Percentiles rank a stretch among this genome's conserved stretches.
Evolutionary conservation across 2,888 invertebrate genomes (phyloP).

Genomic region (Thymelicus lineola): DNA sequence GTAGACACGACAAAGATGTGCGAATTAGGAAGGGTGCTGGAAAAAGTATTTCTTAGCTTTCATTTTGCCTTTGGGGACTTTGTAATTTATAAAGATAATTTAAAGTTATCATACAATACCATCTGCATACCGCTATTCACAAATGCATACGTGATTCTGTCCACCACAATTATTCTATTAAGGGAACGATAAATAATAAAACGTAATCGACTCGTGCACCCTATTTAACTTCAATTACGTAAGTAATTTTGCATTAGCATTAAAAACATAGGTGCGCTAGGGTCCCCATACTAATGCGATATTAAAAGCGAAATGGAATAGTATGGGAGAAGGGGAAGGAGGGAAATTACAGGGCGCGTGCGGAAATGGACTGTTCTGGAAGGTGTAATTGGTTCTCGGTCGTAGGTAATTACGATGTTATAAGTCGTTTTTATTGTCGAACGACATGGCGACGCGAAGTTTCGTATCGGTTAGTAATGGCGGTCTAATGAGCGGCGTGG

Average conservation of each 20-base stretch:
- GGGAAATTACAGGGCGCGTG: slow-evolving; percentile 18
- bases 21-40: no score
- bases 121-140: not conserved
- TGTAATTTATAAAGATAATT: no score
- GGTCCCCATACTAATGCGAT: slow-evolving; percentile 12
- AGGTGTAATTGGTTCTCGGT: slow-evolving; percentile 30
- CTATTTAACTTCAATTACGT: slow-evolving; percentile 2
- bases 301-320: slow-evolving; percentile 24
- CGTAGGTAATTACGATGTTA: slow-evolving; percentile 27
- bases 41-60: no score
- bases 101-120: not conserved
- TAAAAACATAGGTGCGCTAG: slow-evolving; percentile 17
- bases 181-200: slow-evolving; percentile 3
- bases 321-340: not conserved
- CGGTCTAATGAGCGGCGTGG: not conserved
- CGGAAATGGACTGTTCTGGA: slow-evolving; percentile 19
- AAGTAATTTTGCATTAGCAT: slow-evolving; percentile 23
- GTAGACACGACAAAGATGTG: no score
- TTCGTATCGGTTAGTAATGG: slow-evolving; percentile 18
- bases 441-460: not conserved
- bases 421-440: slow-evolving; percentile 29
- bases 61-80: no score
- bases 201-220: not conserved
- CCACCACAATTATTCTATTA: slow-evolving; percentile 15
- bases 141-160: not conserved